phyloP scores from a whole-genome alignment of 2,797 vertebrate genomes.

The Acomys russatus region DNA sequence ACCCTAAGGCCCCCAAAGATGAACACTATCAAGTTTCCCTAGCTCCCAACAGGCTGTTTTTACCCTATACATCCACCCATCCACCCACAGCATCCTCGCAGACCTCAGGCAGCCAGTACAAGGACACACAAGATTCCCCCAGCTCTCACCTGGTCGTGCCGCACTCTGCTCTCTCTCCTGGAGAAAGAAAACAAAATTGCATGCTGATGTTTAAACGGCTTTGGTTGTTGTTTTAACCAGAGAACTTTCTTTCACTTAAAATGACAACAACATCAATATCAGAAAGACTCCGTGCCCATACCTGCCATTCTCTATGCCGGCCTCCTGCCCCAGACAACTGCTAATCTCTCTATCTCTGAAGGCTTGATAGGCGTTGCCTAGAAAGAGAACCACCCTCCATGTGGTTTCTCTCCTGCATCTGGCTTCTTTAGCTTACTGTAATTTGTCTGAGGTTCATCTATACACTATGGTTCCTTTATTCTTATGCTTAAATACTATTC shows the following conservation, averaged over 20 bases:
- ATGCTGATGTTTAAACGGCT: constrained; percentile 61
- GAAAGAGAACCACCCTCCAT: neutral
- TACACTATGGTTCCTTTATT: neutral
- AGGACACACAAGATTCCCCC: neutral
- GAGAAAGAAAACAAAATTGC: constrained; percentile 62
- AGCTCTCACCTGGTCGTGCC: constrained; percentile 97
- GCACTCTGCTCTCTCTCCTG: constrained; percentile 97
- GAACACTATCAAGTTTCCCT: neutral
- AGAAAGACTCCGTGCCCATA: neutral
- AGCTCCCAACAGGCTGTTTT: neutral
- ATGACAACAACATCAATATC: constrained; percentile 16
- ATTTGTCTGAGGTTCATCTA: neutral
- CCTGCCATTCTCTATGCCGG: neutral
- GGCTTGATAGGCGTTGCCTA: neutral
- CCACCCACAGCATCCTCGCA: neutral
- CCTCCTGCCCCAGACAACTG: neutral
- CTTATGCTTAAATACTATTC: neutral
- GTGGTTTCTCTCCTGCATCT: neutral
- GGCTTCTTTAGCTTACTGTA: neutral
- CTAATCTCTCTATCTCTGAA: neutral
- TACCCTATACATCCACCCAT: neutral
- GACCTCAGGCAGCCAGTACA: neutral
- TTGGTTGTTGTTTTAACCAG: neutral
- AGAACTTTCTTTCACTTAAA: constrained; percentile 42
- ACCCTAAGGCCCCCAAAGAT: neutral